phyloP scores from a whole-genome alignment of 2,888 invertebrate genomes.

The Polyommatus iphigenia region DNA sequence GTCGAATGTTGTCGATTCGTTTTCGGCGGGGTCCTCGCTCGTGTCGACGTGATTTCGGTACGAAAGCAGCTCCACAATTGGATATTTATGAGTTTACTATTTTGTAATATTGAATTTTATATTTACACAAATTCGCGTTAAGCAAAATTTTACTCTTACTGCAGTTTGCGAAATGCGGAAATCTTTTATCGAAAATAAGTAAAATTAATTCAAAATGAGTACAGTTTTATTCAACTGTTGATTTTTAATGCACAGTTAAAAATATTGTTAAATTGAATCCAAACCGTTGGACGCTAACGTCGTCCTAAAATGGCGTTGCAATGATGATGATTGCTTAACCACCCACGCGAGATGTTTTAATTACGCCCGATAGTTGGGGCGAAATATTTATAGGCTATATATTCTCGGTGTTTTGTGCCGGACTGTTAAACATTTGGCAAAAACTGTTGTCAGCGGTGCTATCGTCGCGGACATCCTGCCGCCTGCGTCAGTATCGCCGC shows the following conservation, averaged over 20 bases:
- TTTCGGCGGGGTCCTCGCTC: conserved; percentile 56
- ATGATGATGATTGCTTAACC: conserved; percentile 2
- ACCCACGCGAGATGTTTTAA: background rate
- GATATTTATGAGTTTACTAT: conserved; percentile 77
- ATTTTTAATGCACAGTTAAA: background rate
- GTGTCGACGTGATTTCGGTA: conserved; percentile 68
- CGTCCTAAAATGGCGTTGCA: background rate
- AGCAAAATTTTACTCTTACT: conserved; percentile 41
- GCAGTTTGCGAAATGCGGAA: background rate
- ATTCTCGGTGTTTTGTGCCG: background rate
- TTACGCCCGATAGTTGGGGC: background rate
- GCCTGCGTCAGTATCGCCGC: conserved; percentile 62
- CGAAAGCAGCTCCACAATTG: conserved; percentile 72
- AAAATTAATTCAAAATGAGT: background rate
- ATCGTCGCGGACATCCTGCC: conserved; percentile 74
- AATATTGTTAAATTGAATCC: background rate
- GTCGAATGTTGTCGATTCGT: conserved; percentile 62
- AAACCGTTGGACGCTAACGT: background rate
- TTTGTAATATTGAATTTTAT: conserved; percentile 55
- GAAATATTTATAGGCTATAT: conserved; percentile 4
- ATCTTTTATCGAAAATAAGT: background rate
- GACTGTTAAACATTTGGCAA: background rate
- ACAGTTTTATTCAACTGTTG: background rate
- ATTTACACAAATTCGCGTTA: conserved; percentile 50
- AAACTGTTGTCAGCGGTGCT: conserved; percentile 60